These are phyloP conservation scores for Sceloporus tristichus DNA, from an alignment of 2,113 vertebrate species.

Conservation along the genomic window DNA sequence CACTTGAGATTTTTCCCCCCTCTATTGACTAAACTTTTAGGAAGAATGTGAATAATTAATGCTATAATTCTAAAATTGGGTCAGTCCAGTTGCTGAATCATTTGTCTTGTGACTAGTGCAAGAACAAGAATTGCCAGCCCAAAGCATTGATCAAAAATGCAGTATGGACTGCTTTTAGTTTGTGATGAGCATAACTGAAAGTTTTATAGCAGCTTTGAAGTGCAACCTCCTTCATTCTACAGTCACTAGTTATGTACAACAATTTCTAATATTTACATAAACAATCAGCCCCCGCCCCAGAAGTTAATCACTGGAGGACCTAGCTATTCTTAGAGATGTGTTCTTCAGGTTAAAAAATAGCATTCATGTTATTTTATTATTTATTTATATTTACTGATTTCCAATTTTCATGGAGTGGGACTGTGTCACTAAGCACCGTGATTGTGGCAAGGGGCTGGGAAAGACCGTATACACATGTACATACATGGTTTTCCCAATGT, in stretches of 20 bases:
- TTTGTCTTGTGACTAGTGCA: constrained; percentile 56
- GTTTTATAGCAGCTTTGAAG: constrained; percentile 54
- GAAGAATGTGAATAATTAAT: constrained; percentile 53
- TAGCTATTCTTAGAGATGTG: no score
- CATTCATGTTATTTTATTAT: no score
- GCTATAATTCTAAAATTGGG: constrained; percentile 65
- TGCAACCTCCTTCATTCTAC: constrained; percentile 48
- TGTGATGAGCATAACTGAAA: constrained; percentile 41
- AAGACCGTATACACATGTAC: no score
- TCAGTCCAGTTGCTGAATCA: constrained; percentile 56
- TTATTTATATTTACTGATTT: no score
- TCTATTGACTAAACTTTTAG: constrained; percentile 57
- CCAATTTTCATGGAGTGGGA: no score
- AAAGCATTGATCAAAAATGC: constrained; percentile 55
- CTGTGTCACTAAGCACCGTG: no score
- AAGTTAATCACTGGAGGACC: no score
- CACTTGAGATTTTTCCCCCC: constrained; percentile 45
- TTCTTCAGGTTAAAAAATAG: no score
- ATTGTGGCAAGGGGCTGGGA: no score
- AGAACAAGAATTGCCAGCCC: constrained; percentile 54
- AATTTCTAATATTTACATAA: constrained; percentile 45
- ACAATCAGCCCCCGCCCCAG: neutral
- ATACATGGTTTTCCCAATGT: neutral
- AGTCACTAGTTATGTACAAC: constrained; percentile 55
- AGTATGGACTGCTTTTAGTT: constrained; percentile 43